These are phyloP conservation scores for Ischnura elegans DNA, from an alignment of 2,888 invertebrate genomes.

Conservation along the genomic window DNA sequence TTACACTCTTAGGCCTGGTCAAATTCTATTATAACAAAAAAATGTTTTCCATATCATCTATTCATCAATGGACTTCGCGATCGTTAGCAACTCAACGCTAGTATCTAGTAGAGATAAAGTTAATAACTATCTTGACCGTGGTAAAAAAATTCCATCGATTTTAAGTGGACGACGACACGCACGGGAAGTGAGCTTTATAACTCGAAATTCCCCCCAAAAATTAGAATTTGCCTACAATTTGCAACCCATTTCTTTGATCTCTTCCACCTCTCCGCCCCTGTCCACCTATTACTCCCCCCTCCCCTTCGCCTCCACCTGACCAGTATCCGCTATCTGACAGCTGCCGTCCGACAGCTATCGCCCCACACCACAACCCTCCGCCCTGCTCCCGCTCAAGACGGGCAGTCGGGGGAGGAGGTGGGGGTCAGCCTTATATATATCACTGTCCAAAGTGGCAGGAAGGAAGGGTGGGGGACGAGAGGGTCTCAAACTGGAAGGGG, in stretches of 20 bases:
- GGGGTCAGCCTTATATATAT: constrained; percentile 61
- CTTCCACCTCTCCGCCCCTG: background rate
- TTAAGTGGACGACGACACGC: background rate
- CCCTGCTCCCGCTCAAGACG: background rate
- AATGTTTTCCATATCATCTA: no score
- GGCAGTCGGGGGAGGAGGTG: constrained; percentile 25
- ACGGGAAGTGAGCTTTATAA: background rate
- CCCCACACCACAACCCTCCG: background rate
- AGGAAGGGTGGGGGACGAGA: background rate
- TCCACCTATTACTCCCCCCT: background rate
- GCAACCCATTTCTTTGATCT: background rate
- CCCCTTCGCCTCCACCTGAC: constrained; percentile 48
- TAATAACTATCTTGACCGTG: background rate
- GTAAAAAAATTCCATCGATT: background rate
- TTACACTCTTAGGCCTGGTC: no score
- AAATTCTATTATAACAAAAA: no score
- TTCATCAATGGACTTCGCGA: no score
- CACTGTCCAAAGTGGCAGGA: constrained; percentile 45
- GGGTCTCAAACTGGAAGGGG: no score
- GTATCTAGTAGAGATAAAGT: no score
- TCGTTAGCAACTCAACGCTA: no score
- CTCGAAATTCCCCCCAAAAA: background rate
- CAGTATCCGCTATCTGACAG: constrained; percentile 58
- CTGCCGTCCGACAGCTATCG: constrained; percentile 62
- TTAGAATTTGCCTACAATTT: constrained; percentile 43